phyloP scores from a whole-genome alignment of 2,888 invertebrate genomes.

The Hedya salicella region DNA sequence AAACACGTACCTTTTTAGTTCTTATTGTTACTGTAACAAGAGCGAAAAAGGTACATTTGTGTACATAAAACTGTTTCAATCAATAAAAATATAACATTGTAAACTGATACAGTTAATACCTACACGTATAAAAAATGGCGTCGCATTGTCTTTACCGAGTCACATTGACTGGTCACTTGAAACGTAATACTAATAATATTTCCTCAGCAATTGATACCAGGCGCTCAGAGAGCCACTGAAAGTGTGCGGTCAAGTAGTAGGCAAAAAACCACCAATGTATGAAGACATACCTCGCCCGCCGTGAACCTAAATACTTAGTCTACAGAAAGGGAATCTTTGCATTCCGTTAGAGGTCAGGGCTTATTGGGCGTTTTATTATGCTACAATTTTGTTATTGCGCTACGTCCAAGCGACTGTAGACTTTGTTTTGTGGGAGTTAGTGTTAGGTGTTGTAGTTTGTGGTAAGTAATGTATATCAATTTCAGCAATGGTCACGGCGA shows the following conservation, averaged over 20 bases:
- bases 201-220: constrained; percentile 77
- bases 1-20: no score
- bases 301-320: constrained; percentile 43
- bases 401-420: constrained; percentile 48
- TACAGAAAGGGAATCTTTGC: constrained; percentile 34
- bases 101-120: background rate
- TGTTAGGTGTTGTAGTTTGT: constrained; percentile 47
- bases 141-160: constrained; percentile 55
- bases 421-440: constrained; percentile 54
- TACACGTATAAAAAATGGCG: constrained; percentile 25
- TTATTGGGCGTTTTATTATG: constrained; percentile 54
- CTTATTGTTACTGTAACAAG: no score
- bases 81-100: background rate
- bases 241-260: constrained; percentile 68
- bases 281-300: constrained; percentile 46
- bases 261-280: constrained; percentile 53
- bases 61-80: no score
- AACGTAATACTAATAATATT: constrained; percentile 72
- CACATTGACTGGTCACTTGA: constrained; percentile 59
- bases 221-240: constrained; percentile 67
- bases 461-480: constrained; percentile 77
- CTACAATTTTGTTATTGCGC: constrained; percentile 39
- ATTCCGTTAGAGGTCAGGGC: constrained; percentile 53
- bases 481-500: constrained; percentile 78
- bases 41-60: no score